Base-by-base conservation (phyloP, 2,797 vertebrate genomes). In the Perodicticus potto region DNA sequence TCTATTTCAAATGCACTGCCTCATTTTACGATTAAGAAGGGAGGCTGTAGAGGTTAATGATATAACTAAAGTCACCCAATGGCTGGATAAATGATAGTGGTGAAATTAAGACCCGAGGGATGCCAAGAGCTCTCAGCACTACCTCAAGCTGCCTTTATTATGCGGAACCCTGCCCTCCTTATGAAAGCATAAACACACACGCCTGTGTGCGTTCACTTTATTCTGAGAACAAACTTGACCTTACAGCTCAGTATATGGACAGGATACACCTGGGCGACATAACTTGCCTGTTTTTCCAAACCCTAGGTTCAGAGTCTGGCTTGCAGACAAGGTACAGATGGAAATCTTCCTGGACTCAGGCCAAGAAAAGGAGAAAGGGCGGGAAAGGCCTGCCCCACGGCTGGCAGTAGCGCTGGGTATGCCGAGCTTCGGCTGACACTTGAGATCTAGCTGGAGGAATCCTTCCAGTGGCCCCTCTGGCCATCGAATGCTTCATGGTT, bases 221-320 rank as follows among this genome's bases (percentile, higher is more conserved):
- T 92, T 95, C 96, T 85, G 43, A 93, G 77, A 97, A 97, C 93
- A 96, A 94, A 93, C 89, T 94, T 92, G 72, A 87, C 95, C 90
- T 97, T 78, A 94, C 81, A 95, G 86, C 67, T 96, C 67, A 59
- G 69, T 92, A 81, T 86, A 65, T 89, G 97, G 96, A 96, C 97
- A 97, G 97, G 97, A 97, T 97, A 96, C 97, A 97, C 97, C 97
- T 97, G 97, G 93, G 85, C 0, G 85, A 96, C 87, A 94, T 91
- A 97, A 92, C 85, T 94, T 96, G 93, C 95, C 93, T 94, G 84
- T 97, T 97, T 97, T 97, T 96, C 94, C 95, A 95, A 97, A 96
- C 17, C 65, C 81, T 85, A 63, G 45, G 59, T 85, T 95, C 87
- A 11, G 93, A 95, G 93, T 91, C 94, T 97, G 96, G 95, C 95